A percentile compares a stretch with the other conserved stretches of the same genome.
Conservation (phyloP, 2,113 vertebrate genomes). For the Marcusenius ussheri region DNA sequence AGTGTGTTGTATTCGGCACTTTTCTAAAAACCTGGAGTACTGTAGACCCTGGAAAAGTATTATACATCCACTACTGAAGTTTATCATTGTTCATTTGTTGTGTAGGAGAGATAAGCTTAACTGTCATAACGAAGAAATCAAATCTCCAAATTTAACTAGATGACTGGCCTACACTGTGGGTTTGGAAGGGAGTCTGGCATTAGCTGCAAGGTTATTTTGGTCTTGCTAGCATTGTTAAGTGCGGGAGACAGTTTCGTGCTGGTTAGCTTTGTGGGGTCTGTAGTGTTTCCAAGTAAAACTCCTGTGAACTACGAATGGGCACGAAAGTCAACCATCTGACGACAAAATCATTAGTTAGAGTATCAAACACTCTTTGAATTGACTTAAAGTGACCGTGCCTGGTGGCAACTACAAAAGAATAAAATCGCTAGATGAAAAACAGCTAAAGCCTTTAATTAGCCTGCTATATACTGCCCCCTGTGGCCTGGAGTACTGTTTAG, state of each 20-base stretch:
- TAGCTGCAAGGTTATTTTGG: background rate
- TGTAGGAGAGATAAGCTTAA: background rate
- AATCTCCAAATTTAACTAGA: background rate
- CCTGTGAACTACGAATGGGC: background rate
- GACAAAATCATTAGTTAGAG: background rate
- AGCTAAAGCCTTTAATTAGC: background rate
- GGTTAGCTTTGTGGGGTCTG: background rate
- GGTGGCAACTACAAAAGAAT: background rate
- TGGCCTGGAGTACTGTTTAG: background rate
- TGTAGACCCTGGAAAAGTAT: background rate
- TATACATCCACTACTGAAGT: background rate
- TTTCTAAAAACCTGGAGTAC: background rate
- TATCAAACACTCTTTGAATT: background rate
- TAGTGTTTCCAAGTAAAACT: background rate
- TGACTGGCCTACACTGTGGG: background rate
- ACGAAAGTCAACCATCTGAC: background rate
- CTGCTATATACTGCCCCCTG: background rate
- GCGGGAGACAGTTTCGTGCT: background rate
- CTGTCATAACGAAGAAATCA: background rate
- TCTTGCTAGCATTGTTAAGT: background rate
- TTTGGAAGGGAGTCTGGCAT: background rate
- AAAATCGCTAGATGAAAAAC: background rate
- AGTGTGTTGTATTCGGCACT: background rate
- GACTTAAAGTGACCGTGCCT: background rate
- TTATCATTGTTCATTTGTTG: background rate